These are phyloP conservation scores for Scaptomyza polygonia DNA, from an alignment of 2,888 invertebrate species.

Conservation along the genomic window DNA sequence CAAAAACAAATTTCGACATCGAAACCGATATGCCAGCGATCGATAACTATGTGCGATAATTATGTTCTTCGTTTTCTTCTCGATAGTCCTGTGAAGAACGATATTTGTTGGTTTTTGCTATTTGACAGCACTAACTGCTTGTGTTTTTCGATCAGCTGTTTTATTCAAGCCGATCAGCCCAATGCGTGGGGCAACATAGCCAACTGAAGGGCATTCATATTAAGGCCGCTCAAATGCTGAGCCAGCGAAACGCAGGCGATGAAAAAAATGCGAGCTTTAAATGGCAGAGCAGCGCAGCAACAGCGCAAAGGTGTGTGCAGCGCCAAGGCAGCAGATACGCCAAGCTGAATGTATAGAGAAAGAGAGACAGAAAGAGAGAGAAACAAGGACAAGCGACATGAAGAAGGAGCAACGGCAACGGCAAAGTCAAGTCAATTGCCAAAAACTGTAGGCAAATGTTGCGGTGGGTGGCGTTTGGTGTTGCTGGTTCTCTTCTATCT, in stretches of 20 bases:
- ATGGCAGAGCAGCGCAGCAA: constrained; percentile 28
- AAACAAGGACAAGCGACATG: too few species aligned
- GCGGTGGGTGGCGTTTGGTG: neutral
- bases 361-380: constrained; percentile 5
- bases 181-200: too few species aligned
- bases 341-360: neutral
- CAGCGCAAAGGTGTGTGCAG: constrained; percentile 40
- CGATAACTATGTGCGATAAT: too few species aligned
- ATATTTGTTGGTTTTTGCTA: neutral
- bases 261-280: constrained; percentile 59
- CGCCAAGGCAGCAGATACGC: neutral
- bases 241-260: constrained; percentile 52
- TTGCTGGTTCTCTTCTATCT: too few species aligned
- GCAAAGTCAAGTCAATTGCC: constrained; percentile 24
- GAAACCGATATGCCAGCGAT: too few species aligned
- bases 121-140: neutral
- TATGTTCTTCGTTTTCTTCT: neutral
- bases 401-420: neutral
- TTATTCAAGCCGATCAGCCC: too few species aligned
- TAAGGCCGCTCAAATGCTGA: constrained; percentile 57
- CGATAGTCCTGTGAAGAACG: neutral
- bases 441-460: constrained; percentile 39
- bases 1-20: neutral
- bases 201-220: constrained; percentile 47
- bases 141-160: too few species aligned